phyloP scores from a whole-genome alignment of 2,113 vertebrate species.

The Leptocoma aspasia region DNA sequence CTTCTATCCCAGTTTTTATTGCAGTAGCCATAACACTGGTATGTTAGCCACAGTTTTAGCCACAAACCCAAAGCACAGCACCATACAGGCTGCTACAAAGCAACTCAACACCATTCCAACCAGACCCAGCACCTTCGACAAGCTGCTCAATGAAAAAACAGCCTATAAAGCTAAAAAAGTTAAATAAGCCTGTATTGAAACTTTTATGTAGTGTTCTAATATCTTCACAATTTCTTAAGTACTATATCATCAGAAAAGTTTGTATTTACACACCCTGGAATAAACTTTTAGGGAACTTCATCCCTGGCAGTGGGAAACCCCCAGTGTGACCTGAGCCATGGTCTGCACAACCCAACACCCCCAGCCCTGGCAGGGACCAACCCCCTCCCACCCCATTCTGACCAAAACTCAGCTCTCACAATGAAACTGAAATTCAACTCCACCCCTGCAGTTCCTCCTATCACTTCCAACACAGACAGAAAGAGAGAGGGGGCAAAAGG shows the following conservation, averaged over 20 bases:
- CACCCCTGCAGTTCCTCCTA: not conserved
- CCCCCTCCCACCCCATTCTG: not conserved
- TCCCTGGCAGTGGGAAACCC: not conserved
- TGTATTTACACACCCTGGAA: not conserved
- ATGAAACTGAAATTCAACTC: not conserved
- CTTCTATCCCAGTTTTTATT: not conserved
- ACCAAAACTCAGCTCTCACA: not conserved
- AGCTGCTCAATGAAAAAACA: not conserved
- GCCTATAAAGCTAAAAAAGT: not conserved
- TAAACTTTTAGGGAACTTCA: not conserved
- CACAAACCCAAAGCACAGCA: not conserved
- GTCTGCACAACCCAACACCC: not conserved
- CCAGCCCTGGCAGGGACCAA: not conserved
- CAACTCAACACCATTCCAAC: not conserved
- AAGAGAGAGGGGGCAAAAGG: not conserved
- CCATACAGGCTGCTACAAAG: not conserved
- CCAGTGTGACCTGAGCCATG: fast-evolving
- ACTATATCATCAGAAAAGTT: not conserved
- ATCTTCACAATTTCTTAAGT: not conserved
- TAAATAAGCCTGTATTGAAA: not conserved
- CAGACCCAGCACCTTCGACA: not conserved
- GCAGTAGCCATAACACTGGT: not conserved
- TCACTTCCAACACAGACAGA: not conserved
- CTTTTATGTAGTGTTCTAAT: not conserved
- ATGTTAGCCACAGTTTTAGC: not conserved